These are phyloP conservation scores for Brenthis daphne DNA, from an alignment of 2,888 invertebrate genomes.

Conservation along the genomic window DNA sequence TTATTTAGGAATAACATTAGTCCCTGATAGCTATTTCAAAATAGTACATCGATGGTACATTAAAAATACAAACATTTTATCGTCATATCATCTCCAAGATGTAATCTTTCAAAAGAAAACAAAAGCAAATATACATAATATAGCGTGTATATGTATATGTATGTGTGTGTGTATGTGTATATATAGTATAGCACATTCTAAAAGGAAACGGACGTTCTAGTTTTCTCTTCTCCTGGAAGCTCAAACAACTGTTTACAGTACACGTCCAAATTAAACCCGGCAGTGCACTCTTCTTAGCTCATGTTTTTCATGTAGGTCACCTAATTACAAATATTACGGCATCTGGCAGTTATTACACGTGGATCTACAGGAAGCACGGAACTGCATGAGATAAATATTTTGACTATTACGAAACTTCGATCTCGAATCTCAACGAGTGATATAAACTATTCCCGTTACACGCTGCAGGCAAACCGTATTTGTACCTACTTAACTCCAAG, in stretches of 20 bases:
- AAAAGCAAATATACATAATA: too few species aligned
- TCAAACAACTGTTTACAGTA: conserved; percentile 62
- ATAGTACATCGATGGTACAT: too few species aligned
- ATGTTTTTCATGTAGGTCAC: conserved; percentile 48
- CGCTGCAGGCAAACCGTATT: conserved; percentile 2
- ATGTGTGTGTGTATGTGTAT: too few species aligned
- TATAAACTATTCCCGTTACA: conserved; percentile 11
- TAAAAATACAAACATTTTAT: too few species aligned
- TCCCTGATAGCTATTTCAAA: neutral
- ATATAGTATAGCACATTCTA: neutral
- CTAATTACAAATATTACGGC: conserved; percentile 45
- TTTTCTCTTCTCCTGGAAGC: conserved; percentile 47
- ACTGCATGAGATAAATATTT: conserved; percentile 39
- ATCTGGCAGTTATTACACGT: conserved; percentile 45
- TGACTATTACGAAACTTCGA: conserved; percentile 30
- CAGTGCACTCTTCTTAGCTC: conserved; percentile 48
- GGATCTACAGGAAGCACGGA: conserved; percentile 38
- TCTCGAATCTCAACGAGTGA: conserved; percentile 10
- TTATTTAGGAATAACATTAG: neutral
- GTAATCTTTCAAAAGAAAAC: too few species aligned
- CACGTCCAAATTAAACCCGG: conserved; percentile 62
- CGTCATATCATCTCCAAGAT: too few species aligned
- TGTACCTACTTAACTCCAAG: neutral
- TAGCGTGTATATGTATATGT: neutral
- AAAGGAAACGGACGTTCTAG: conserved; percentile 55